A percentile compares a stretch with the other conserved stretches of the same genome.
Conservation (phyloP, 2,797 vertebrate genomes). For the Sciaenops ocellatus region DNA sequence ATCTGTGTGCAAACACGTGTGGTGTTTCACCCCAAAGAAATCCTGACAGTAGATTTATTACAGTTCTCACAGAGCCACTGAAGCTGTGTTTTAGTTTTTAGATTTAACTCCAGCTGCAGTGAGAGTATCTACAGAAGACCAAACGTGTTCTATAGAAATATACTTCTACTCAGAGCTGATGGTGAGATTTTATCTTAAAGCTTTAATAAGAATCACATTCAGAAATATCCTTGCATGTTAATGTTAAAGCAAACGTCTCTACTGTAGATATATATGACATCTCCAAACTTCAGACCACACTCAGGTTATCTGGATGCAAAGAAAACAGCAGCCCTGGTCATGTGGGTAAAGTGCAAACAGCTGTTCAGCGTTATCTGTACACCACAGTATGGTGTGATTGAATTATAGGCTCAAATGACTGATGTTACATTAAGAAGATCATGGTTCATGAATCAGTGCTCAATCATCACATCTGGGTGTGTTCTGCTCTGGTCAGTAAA, state of each 20-base stretch:
- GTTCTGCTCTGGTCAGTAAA: neutral
- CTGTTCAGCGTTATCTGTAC: neutral
- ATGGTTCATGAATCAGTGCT: neutral
- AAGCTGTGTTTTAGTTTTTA: neutral
- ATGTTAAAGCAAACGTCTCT: neutral
- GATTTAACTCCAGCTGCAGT: neutral
- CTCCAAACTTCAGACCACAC: neutral
- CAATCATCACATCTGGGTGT: neutral
- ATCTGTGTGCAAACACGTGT: constrained; percentile 20
- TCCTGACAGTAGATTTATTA: constrained; percentile 31
- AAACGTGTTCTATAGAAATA: neutral
- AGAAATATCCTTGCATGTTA: neutral
- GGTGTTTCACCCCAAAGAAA: constrained; percentile 1
- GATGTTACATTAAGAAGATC: no score
- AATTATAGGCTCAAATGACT: neutral
- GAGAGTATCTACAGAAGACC: neutral
- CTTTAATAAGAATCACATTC: neutral
- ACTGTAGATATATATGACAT: neutral
- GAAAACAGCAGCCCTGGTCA: neutral
- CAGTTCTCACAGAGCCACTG: neutral
- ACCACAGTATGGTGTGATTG: neutral
- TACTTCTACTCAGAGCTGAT: neutral
- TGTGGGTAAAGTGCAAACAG: neutral
- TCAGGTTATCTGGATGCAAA: neutral
- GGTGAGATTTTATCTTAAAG: neutral